These are phyloP conservation scores for Pantala flavescens DNA, from an alignment of 1,140 invertebrate genomes.

Conservation along the genomic window DNA sequence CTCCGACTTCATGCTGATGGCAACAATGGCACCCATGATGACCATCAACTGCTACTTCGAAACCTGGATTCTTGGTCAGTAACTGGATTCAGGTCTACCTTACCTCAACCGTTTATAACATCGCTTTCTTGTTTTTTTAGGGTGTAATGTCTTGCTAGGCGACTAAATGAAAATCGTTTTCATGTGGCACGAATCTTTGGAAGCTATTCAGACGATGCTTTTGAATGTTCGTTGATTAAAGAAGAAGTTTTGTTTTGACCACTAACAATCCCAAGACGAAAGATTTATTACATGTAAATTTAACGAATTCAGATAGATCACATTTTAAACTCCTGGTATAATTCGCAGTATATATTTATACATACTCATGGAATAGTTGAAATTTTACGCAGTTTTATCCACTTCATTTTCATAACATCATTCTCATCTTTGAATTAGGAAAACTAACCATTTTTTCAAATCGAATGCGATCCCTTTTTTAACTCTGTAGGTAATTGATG, in stretches of 20 bases:
- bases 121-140: not conserved
- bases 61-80: slow-evolving; percentile 31
- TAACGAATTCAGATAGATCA: no score
- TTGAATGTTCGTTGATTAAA: not conserved
- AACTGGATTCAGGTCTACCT: not conserved
- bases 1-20: slow-evolving; percentile 36
- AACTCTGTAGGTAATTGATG: no score
- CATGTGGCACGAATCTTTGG: not conserved
- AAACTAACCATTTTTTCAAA: no score
- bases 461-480: no score
- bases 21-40: slow-evolving; percentile 30
- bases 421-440: no score
- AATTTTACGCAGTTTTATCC: no score
- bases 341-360: no score
- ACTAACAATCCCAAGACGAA: no score
- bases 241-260: not conserved
- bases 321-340: no score
- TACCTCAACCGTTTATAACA: not conserved
- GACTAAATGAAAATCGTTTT: not conserved
- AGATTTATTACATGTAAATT: no score
- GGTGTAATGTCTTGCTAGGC: not conserved
- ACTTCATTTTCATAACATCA: no score
- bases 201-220: not conserved
- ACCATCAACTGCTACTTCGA: slow-evolving; percentile 34
- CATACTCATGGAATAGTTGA: no score